A percentile compares a stretch with the other conserved stretches of the same genome.
These are phyloP conservation scores for Prenolepis imparis DNA, from an alignment of 2,888 invertebrate genomes.

Conservation along the genomic window DNA sequence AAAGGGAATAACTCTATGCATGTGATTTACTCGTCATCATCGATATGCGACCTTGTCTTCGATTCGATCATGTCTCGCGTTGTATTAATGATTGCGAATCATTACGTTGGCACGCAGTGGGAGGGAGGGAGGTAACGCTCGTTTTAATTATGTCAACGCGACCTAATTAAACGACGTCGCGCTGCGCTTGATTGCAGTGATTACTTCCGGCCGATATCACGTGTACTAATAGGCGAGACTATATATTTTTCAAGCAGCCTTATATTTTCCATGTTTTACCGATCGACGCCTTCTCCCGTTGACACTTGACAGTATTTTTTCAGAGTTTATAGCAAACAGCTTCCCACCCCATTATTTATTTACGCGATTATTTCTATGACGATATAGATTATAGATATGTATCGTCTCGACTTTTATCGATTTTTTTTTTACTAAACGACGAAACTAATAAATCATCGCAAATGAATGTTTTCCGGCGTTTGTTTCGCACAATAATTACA, in stretches of 20 bases:
- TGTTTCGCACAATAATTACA: slow-evolving; percentile 7
- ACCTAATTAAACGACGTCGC: slow-evolving; percentile 33
- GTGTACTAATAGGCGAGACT: background rate
- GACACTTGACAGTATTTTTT: background rate
- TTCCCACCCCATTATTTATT: background rate
- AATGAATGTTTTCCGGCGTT: background rate
- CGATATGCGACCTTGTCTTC: slow-evolving; percentile 25
- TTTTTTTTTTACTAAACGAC: background rate
- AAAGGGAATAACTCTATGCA: background rate
- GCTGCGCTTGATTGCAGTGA: background rate
- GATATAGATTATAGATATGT: too few relatives aligned
- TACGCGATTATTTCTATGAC: background rate
- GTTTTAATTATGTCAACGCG: slow-evolving; percentile 40
- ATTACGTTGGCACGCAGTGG: background rate
- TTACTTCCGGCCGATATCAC: slow-evolving; percentile 26
- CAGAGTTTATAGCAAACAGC: too few relatives aligned
- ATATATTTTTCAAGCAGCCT: background rate
- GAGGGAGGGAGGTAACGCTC: background rate
- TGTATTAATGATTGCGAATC: slow-evolving; percentile 24
- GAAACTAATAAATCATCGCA: background rate
- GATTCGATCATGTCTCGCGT: background rate
- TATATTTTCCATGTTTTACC: background rate
- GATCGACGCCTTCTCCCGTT: background rate
- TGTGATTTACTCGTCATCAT: slow-evolving; percentile 12
- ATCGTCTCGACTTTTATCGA: background rate